Base-by-base conservation (phyloP, 2,113 vertebrate genomes). In the Lanius collurio region DNA sequence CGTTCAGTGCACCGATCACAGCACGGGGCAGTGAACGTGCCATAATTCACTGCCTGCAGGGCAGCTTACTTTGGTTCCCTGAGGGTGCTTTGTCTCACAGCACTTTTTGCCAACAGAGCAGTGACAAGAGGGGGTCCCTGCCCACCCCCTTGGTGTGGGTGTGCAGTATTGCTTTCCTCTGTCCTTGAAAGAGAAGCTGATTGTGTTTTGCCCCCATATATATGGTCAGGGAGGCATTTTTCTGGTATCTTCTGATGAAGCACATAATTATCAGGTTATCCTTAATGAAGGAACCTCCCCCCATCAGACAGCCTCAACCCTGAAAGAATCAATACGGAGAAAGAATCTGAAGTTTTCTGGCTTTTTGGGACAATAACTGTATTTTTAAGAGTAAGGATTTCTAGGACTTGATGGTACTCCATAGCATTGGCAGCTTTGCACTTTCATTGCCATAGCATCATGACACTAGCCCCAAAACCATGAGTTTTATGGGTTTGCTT, bases 391-490 rank as follows among this genome's bases (percentile, higher is more conserved):
- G 41, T 15, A 11, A 74, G 3, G 12, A 1, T 81, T 90, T 87
- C 39, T 60, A 30, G 77, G 27, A 8, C 30, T 42, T 0, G 0
- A 3, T 16, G 12, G 11, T 56, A 42, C 30, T 56, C 55, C 46
- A 6, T 35, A 37, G 22, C 33, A 17, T 47, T 81, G 21, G 49
- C 63, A 83, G 23, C 44, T 83, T 68, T 73, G 53, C 19, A 33
- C 33, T 24, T 91, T 41, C 26, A 11, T 69, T 83, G 59, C 68
- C 50, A 13, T 50, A 39, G 33, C 15, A 47, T 42, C 26, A 13
- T 41, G 44, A 55, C 78, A 31, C 35, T 68, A 26, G 23, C 23
- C 44, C 28, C 3, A 50, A 24, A 28, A 50, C 47, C 13, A 3
- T 47, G 41, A 87, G 50, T 47, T 76, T 74, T 33, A 20, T 47